Percentiles rank a stretch among this genome's conserved stretches.
Conservation (phyloP, 2,888 invertebrate genomes). For the Drosophila mimica region DNA sequence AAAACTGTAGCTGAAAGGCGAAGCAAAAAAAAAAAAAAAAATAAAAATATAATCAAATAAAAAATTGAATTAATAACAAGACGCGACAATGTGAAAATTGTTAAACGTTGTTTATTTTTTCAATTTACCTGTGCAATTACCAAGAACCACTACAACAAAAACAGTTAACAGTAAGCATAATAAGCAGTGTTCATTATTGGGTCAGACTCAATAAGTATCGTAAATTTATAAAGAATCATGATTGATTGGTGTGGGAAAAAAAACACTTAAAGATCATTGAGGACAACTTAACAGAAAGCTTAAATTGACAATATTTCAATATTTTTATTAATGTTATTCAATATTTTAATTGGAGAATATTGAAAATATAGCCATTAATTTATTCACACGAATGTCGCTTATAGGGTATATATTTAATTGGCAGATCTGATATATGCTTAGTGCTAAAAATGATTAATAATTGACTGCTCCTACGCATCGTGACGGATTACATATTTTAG, state of each 20-base stretch:
- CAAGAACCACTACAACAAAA: constrained; percentile 33
- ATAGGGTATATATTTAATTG: neutral
- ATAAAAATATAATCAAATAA: constrained; percentile 19
- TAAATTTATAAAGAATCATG: constrained; percentile 9
- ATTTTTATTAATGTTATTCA: neutral
- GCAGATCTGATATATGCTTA: neutral
- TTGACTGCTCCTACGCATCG: constrained; percentile 48
- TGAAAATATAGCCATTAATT: neutral
- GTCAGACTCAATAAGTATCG: constrained; percentile 24
- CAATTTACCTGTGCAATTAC: constrained; percentile 48
- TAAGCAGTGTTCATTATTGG: constrained; percentile 34
- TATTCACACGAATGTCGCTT: neutral
- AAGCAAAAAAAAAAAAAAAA: constrained; percentile 5
- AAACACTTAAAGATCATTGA: neutral
- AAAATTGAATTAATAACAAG: constrained; percentile 70
- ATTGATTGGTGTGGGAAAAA: constrained; percentile 47
- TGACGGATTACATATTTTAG: constrained; percentile 13
- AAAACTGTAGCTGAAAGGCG: constrained; percentile 56
- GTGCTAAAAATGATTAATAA: constrained; percentile 35
- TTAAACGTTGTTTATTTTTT: constrained; percentile 34
- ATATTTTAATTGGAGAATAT: neutral
- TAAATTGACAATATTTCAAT: neutral
- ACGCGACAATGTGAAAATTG: constrained; percentile 75
- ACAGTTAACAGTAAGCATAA: constrained; percentile 27
- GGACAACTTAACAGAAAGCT: neutral